phyloP scores from a whole-genome alignment of 2,797 vertebrate genomes.

The Malurus splendens region DNA sequence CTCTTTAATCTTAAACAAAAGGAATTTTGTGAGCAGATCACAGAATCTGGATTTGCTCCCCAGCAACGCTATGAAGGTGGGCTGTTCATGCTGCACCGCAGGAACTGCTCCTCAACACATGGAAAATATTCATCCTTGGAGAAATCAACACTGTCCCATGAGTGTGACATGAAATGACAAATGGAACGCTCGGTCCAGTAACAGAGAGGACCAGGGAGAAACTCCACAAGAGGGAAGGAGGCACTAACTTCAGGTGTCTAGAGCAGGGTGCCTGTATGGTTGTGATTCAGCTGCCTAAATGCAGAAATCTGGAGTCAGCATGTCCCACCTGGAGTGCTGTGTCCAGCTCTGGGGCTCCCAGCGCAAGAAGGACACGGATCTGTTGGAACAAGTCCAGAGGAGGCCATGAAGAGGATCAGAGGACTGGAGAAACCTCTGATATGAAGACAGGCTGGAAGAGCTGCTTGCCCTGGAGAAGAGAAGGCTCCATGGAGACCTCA shows the following conservation, averaged over 20 bases:
- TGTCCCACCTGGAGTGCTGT: fast-evolving
- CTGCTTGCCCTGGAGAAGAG: not conserved
- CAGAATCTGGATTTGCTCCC: not conserved
- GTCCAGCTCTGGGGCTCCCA: not conserved
- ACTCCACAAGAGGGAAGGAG: not conserved
- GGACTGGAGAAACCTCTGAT: not conserved
- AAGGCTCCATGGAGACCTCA: not conserved
- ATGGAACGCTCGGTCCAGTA: fast-evolving
- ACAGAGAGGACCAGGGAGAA: not conserved
- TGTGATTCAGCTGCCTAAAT: not conserved
- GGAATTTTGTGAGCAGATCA: not conserved
- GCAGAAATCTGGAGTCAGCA: not conserved
- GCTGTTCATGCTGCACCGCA: not conserved
- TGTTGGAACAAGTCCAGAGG: not conserved
- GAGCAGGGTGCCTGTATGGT: not conserved
- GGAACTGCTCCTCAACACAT: not conserved
- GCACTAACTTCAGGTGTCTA: not conserved
- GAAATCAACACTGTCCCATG: not conserved
- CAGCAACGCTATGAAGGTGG: not conserved
- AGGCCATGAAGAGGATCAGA: not conserved
- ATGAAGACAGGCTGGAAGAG: not conserved
- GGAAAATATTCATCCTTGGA: not conserved
- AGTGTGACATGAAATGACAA: not conserved
- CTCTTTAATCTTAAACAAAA: not conserved
- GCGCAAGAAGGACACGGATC: not conserved